Evolutionary conservation across 1,140 invertebrate species (phyloP), one percentile per base, ranked within the genome.

Genomic region (Heterodera schachtii): DNA sequence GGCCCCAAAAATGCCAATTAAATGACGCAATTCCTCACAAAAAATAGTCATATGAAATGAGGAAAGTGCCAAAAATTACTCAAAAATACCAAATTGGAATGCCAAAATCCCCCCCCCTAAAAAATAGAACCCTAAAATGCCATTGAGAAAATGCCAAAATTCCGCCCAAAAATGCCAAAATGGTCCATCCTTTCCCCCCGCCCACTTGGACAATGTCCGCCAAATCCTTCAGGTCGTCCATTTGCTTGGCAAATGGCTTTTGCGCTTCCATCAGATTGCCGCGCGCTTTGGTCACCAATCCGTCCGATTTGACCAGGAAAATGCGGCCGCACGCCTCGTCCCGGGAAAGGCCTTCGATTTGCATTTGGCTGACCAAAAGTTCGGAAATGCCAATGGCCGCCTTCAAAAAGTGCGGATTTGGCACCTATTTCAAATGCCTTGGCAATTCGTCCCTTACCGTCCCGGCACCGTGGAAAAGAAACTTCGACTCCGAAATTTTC

Each of bases 381-480:
- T 87, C 84, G 3, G 86, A 86, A 41, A 75, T 66, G 19, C 89
- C 95, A 82, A 74, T 76, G 6, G 82, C 84, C 11, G 84, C 85
- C 82, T 81, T 11, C 84, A 60, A 19, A 64, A 16, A 52, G 13
- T 31, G 31, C 31, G 31, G 31, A 31, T 31, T 31, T 31, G 31
- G 31, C 31, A 31, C 31, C 31, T 2, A 13, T 52, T 52, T 52
- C 52, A 52, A 52, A 5, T 52, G 9, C 16, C 16, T 52, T 52
- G 16, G 13, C 49, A 52, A 52, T 52, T 52, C 8, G 1, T 69
- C 31, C 4, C n/a, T 80, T 82, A 81, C 80, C 9, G 80, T 95
- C 75, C 96, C 96, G 83, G 96, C 96, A 31, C 96, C 96, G 44
- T 95, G 92, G 90, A 98, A 98, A 41, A 97, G 92, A 89, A 95